Conservation (phyloP, 2,888 invertebrate genomes). For the Andrena dorsata region DNA sequence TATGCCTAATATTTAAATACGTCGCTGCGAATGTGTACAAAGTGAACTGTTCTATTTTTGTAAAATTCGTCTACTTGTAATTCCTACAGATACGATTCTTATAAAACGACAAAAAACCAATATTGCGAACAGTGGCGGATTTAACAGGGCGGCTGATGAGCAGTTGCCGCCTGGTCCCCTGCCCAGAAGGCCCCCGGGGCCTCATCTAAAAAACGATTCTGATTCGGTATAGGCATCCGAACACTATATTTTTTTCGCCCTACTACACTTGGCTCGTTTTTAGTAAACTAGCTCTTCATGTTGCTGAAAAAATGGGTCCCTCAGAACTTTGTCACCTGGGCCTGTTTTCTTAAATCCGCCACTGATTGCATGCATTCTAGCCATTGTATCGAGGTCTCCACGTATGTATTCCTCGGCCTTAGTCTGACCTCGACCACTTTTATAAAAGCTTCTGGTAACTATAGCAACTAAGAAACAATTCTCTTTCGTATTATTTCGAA, state of each 20-base stretch:
- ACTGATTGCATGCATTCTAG: background rate
- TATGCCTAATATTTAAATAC: constrained; percentile 34
- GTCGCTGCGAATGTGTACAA: constrained; percentile 44
- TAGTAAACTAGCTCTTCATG: no score
- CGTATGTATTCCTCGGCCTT: background rate
- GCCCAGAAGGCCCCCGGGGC: no score
- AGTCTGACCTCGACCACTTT: background rate
- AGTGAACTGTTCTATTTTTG: constrained; percentile 43
- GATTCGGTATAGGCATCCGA: no score
- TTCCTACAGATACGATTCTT: constrained; percentile 24
- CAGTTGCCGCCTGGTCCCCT: no score
- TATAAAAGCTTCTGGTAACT: background rate
- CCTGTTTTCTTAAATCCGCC: no score
- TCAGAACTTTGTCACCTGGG: no score
- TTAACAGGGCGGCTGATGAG: no score
- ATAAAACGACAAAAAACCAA: background rate
- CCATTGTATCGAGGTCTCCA: background rate
- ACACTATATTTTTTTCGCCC: no score
- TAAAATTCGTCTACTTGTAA: constrained; percentile 26
- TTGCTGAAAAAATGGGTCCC: no score
- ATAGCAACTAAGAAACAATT: background rate
- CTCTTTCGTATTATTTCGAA: background rate
- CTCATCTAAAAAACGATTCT: no score
- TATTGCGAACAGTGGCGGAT: no score
- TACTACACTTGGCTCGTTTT: no score